These are phyloP conservation scores for Enteromius anoplus DNA, from an alignment of 2,797 vertebrate species.

Conservation along the genomic window DNA sequence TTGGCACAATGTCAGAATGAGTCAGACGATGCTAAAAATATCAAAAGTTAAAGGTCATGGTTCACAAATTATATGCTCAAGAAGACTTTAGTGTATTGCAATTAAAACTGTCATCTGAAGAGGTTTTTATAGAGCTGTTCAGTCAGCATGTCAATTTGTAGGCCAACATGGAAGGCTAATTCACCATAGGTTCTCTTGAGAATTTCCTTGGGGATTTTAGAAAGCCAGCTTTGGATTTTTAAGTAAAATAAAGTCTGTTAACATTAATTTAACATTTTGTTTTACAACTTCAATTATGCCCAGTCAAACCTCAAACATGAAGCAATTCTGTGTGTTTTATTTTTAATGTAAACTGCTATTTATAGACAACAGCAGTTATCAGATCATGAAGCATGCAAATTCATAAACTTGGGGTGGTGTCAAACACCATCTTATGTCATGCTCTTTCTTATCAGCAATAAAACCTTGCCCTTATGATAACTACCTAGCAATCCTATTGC, in stretches of 20 bases:
- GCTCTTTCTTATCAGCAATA: not conserved
- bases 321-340: not conserved
- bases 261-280: not conserved
- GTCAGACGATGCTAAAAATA: not conserved
- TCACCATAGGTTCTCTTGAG: not conserved
- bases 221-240: not conserved
- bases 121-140: conserved; percentile 6
- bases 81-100: not conserved
- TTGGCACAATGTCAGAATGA: not conserved
- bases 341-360: not conserved
- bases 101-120: conserved; percentile 1
- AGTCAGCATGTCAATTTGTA: conserved; percentile 1
- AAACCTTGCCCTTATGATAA: not conserved
- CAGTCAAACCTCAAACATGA: not conserved
- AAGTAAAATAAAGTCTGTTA: conserved; percentile 6
- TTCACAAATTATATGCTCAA: not conserved
- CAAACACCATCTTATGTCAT: not conserved
- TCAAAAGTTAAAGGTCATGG: not conserved
- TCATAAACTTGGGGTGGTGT: not conserved
- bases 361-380: not conserved
- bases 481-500: not conserved
- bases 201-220: conserved; percentile 4
- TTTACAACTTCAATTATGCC: not conserved
- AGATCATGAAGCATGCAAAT: not conserved
- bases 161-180: conserved; percentile 12